Percentiles rank a stretch among this genome's conserved stretches.
Evolutionary conservation across 2,113 vertebrate genomes (phyloP).

Genomic region (Notiomystis cincta): DNA sequence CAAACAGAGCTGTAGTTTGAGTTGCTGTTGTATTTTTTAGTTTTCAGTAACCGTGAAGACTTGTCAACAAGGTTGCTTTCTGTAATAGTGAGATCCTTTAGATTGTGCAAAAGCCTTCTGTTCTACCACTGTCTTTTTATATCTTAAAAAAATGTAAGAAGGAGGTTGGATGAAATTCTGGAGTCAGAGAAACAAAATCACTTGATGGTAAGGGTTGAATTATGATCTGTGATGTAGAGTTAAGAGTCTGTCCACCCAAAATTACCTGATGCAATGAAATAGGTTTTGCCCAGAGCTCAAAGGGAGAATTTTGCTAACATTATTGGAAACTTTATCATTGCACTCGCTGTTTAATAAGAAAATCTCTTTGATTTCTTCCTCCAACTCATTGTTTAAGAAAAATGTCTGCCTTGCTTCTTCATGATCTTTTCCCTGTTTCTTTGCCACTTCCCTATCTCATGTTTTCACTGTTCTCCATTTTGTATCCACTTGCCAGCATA

Average conservation of each 20-base stretch:
- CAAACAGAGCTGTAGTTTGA: not conserved
- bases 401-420: not conserved
- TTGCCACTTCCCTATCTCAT: not conserved
- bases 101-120: not conserved
- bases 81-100: not conserved
- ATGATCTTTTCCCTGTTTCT: not conserved
- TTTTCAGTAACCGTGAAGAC: not conserved
- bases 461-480: slow-evolving; percentile 9
- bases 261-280: not conserved
- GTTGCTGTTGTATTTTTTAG: not conserved
- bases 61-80: not conserved
- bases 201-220: not conserved
- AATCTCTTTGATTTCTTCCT: not conserved
- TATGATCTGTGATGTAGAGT: not conserved
- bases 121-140: not conserved
- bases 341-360: not conserved
- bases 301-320: not conserved
- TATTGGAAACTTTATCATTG: not conserved
- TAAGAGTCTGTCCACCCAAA: not conserved
- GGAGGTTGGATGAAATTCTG: not conserved
- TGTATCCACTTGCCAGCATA: not conserved
- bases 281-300: not conserved
- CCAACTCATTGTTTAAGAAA: not conserved
- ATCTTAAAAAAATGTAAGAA: not conserved
- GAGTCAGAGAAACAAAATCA: not conserved